Evolutionary conservation across 2,113 vertebrate genomes (phyloP), one percentile per base, ranked within the genome.

Genomic region (Bufo gargarizans): DNA sequence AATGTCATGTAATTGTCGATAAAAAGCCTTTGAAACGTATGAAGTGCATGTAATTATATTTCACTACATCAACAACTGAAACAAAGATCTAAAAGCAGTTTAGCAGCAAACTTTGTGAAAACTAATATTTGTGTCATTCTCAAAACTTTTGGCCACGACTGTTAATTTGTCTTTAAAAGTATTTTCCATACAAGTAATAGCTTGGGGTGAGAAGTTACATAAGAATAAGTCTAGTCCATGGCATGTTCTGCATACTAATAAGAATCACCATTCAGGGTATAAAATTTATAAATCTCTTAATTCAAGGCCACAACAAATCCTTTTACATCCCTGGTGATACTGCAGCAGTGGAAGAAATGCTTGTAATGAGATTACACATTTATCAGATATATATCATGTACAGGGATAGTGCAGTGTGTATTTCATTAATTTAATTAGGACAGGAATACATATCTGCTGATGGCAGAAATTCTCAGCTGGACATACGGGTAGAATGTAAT

Each of bases 361-460:
- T 53, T 86, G 58, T 86, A 86, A 86, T 77, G 20, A 80, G 85
- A 79, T 86, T 79, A 86, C 47, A 67, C 50, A 19, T 86, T 47
- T 86, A 61, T 45, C 72, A 50, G 72, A 86, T 76, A 61, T 79
- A 53, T 79, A 86, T 65, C 45, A 67, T 53, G 74, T 67, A 69
- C 6, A 45, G 20, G 49, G 33, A 47, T 53, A 43, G 59, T 61
- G 74, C 49, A 17, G n/a, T 11, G 2, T 53, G 58, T 67, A 19
- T 79, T 86, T 77, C 17, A 77, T 77, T 86, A 77, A 86, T 86
- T 49, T 50, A 61, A 86, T 86, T 76, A 86, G 65, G 72, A 50
- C 71, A 22, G 72, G n/a, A 77, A 77, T 63, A 77, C 56, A 77
- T 86, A 59, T 86, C 56, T 50, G 33, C 45, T 77, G 50, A 77